These are phyloP conservation scores for Brachypodius melanocephalos DNA, from an alignment of 2,113 vertebrate species.

Conservation along the genomic window DNA sequence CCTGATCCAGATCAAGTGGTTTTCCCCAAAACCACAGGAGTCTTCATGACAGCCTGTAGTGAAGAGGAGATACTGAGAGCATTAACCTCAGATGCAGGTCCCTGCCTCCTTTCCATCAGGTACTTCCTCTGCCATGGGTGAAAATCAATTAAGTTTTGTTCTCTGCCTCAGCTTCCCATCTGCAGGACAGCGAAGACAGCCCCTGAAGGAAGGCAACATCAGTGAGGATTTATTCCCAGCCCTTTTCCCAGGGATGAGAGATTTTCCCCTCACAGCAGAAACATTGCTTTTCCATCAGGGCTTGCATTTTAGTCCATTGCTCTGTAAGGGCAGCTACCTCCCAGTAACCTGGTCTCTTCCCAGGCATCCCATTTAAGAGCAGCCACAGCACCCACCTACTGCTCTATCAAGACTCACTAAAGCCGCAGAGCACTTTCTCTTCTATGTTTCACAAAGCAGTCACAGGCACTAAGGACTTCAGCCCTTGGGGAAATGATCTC, in stretches of 20 bases:
- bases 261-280: neutral
- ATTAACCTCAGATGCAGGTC: neutral
- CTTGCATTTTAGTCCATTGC: neutral
- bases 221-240: neutral
- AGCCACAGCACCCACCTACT: neutral
- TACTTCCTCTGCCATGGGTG: neutral
- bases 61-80: neutral
- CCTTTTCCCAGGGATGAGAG: neutral
- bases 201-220: neutral
- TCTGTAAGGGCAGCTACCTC: neutral
- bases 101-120: neutral
- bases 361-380: neutral
- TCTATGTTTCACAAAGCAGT: neutral
- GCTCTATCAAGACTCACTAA: fast-evolving
- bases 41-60: neutral
- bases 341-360: neutral
- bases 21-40: neutral
- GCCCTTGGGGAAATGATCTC: neutral
- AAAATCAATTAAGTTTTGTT: neutral
- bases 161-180: neutral
- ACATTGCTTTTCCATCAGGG: neutral
- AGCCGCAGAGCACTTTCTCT: neutral
- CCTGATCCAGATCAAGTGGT: neutral
- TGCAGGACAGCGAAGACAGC: neutral
- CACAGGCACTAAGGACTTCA: neutral